These are phyloP conservation scores for Eospalax fontanierii DNA, from an alignment of 2,797 vertebrate species.

Conservation along the genomic window DNA sequence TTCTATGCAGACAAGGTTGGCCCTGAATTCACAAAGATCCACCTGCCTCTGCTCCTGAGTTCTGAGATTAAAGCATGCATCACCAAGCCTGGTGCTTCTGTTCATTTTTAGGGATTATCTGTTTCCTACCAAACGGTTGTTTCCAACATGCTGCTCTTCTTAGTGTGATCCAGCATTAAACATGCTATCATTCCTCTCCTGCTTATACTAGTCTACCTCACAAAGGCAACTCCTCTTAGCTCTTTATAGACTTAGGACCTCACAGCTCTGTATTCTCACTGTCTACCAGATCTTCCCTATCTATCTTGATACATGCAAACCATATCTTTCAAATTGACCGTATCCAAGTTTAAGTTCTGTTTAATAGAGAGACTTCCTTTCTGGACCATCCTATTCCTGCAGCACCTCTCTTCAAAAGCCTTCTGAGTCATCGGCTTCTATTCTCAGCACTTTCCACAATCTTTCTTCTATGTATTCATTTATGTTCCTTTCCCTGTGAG, in stretches of 20 bases:
- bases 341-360: background rate
- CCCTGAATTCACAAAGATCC: no score
- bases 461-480: background rate
- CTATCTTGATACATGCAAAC: background rate
- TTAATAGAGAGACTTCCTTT: background rate
- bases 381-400: background rate
- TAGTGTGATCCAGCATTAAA: background rate
- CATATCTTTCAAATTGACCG: conserved; percentile 8
- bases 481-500: background rate
- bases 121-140: background rate
- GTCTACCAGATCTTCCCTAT: background rate
- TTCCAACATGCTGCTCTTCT: background rate
- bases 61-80: no score
- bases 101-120: background rate
- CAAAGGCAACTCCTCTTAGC: background rate
- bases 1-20: no score
- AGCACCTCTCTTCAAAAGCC: background rate
- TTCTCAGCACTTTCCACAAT: background rate
- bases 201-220: background rate
- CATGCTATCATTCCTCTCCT: background rate
- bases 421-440: background rate
- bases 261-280: background rate
- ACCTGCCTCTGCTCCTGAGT: no score
- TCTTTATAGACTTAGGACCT: background rate
- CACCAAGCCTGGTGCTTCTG: background rate